Percentiles rank a stretch among this genome's conserved stretches.
These are phyloP conservation scores for Phalacrocorax brasilianus DNA, from an alignment of 2,113 vertebrate species.

Conservation along the genomic window DNA sequence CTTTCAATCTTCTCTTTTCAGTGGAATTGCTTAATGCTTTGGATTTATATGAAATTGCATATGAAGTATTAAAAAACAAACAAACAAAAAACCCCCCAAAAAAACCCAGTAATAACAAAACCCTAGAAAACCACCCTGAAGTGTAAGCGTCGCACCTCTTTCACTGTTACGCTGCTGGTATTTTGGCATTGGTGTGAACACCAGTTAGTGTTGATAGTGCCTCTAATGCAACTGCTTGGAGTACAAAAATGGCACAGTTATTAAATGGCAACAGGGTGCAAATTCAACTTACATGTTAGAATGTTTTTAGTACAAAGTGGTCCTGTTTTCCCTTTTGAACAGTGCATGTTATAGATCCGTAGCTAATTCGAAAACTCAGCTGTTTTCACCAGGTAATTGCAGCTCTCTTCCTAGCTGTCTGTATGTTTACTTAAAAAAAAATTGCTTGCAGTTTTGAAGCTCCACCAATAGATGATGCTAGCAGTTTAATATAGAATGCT, in stretches of 20 bases:
- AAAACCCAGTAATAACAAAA: neutral
- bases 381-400: neutral
- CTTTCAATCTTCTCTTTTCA: neutral
- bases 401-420: neutral
- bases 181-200: neutral
- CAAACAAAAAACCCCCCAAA: neutral
- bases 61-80: neutral
- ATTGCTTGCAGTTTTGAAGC: conserved; percentile 6
- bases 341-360: neutral
- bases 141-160: neutral
- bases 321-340: neutral
- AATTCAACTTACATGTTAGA: neutral
- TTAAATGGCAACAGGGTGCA: neutral
- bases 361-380: neutral
- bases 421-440: neutral
- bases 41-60: neutral
- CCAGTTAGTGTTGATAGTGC: no score
- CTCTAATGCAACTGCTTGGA: neutral
- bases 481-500: neutral
- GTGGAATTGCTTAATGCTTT: neutral
- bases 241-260: neutral
- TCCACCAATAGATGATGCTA: conserved; percentile 24
- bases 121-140: neutral
- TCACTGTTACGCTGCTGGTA: neutral
- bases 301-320: neutral